Base-by-base conservation (phyloP, 2,888 invertebrate genomes). In the Netelia virgata region DNA sequence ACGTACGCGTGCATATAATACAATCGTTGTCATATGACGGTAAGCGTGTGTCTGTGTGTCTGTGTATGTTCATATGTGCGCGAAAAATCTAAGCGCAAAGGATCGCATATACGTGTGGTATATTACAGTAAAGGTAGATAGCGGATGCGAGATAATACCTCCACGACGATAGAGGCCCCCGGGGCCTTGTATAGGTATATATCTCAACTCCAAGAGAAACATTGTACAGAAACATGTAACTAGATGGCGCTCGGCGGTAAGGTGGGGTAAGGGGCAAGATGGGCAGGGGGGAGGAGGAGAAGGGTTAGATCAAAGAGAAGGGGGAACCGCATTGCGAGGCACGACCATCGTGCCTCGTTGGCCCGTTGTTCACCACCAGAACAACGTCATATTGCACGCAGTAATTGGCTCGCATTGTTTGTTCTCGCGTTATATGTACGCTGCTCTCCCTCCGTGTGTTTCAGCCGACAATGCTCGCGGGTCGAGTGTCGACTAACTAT, bases 391-490 rank as follows among this genome's bases (percentile, higher is more conserved):
- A 88, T 89, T 83, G 88, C 90, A 84, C 87, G 85, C 86, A 83
- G 87, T 89, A 90, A 89, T 89, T 90, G 89, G 90, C 87, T 83
- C 77, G 86, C 86, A 88, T 88, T 90, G 89, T 90, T 89, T 87
- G 86, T 88, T 88, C 87, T 84, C 84, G 88, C 86, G 83, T 77
- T 79, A 59, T 72, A 66, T 73, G 64, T 66, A 63, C 64, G 59
- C 59, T 69, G 43, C 55, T 2, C 28, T 1, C 41, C 55, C 68
- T 55, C 41, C 57, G 36, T 36, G 43, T 53, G 72, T 79, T 64
- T 6, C 5, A 61, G 66, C 55, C n/a, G 41, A 1, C 11, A 53
- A 16, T 57, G 11, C 70, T 47, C 14, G 47, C 70, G 23, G 63
- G 36, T 57, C 14, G 53, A 20, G 63, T 43, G 53, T 47, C 66